A percentile compares a stretch with the other conserved stretches of the same genome.
Conservation (phyloP, 2,113 vertebrate genomes). For the Neolamprologus variostigma region DNA sequence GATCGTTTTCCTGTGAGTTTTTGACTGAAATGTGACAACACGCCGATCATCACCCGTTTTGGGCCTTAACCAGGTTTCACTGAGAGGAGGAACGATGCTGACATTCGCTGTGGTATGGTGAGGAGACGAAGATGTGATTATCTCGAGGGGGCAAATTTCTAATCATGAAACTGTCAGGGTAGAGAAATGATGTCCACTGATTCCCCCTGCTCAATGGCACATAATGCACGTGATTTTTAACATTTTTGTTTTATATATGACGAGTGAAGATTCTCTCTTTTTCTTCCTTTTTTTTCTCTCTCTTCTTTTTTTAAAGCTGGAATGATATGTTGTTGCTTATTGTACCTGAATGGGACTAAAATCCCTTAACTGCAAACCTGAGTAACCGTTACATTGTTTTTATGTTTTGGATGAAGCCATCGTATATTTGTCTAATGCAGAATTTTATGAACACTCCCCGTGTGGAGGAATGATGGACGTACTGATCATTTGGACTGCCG, state of each 20-base stretch:
- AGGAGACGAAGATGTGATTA: slow-evolving; percentile 25
- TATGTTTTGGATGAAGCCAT: slow-evolving; percentile 33
- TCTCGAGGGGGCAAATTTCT: neutral
- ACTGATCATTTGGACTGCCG: neutral
- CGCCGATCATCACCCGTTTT: neutral
- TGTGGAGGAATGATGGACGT: neutral
- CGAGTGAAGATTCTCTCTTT: neutral
- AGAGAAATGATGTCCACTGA: slow-evolving; percentile 2
- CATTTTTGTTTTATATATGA: slow-evolving; percentile 19
- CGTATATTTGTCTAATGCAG: neutral
- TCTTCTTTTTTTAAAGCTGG: slow-evolving; percentile 19
- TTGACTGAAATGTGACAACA: slow-evolving; percentile 21
- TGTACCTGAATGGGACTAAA: slow-evolving; percentile 20
- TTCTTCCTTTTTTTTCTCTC: neutral
- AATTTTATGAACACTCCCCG: neutral
- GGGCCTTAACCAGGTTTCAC: slow-evolving; percentile 19
- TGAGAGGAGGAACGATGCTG: neutral
- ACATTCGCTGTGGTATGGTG: neutral
- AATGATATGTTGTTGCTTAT: slow-evolving; percentile 27
- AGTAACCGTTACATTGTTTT: slow-evolving; percentile 5
- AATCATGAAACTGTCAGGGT: neutral
- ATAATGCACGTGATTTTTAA: slow-evolving; percentile 50
- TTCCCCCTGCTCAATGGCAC: slow-evolving; percentile 44
- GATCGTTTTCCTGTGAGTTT: slow-evolving; percentile 14
- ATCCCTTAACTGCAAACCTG: slow-evolving; percentile 23